Base-by-base conservation (phyloP, 2,797 vertebrate genomes). In the Malurus splendens region DNA sequence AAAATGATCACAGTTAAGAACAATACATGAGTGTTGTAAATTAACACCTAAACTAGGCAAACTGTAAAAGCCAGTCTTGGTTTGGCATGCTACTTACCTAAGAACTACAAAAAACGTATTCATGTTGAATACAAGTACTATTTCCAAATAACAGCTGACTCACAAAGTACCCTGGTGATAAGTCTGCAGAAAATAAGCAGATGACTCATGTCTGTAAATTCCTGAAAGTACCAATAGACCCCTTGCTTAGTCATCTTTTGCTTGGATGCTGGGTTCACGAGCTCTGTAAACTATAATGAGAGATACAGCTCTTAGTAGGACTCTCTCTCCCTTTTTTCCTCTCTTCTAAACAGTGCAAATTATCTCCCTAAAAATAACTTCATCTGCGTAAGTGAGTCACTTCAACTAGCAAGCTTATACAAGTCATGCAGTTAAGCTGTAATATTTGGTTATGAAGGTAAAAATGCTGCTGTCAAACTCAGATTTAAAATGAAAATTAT, bases 361-460 rank as follows among this genome's bases (percentile, higher is more conserved):
- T 97, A 97, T 83, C 95, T 93, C 93, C 95, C 97, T 97, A 98
- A 97, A 97, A 98, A 98, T 98, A 98, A 96, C 96, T 95, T 96
- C 82, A 96, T 96, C 96, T 95, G 93, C 79, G 93, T 94, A 92
- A 96, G 92, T 97, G 97, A 98, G 95, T 98, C 97, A 97, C 79
- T 94, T 90, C 85, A 96, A 68, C 93, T 92, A 96, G 95, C 96
- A 95, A 89, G 97, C 96, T 97, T 95, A 84, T 65, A 96, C 95
- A 96, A 95, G 96, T 93, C 90, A 92, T 83, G 86, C 87, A 92
- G 94, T 79, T 93, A 92, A 93, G 86, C 20, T 89, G 92, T 86
- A 95, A 93, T 96, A 95, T 93, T 96, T 95, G 82, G 92, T 96
- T 90, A 86, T 56, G 73, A 96, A 96, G 93, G 91, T 87, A 96